Evolutionary conservation across 2,113 vertebrate species (phyloP), one percentile per base, ranked within the genome.

Genomic region (Brachyhypopomus gauderio): DNA sequence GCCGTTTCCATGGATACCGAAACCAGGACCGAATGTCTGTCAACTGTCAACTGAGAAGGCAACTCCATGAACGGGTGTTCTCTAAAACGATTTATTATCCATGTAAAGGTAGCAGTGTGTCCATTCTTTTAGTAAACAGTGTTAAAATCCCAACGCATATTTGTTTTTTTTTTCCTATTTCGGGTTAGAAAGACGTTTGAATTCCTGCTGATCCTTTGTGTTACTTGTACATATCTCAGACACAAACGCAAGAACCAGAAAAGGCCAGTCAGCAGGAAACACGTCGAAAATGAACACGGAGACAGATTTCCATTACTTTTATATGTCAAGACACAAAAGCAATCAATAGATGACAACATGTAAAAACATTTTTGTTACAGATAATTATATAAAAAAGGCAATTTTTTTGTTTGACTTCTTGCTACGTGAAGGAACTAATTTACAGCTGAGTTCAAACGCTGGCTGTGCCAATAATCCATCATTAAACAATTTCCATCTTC

Each of bases 341-440:
- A 86, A 89, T 86, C 84, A 88, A 88, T 86, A 89, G 83, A 88
- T 88, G 88, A 87, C 88, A 85, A 89, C 88, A 88, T 87, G 88
- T 89, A 89, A 89, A 88, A 89, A 88, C 87, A 86, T 87, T 88
- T 88, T 88, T 88, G 88, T 89, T 86, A 87, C 85, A 89, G 82
- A 85, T 66, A 74, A 88, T 88, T 87, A 90, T 88, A 91, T 88
- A 90, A 90, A 86, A 87, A 89, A 88, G 84, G 85, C 83, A 81
- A 79, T 56, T 76, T 84, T 72, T 80, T 66, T 45, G 4, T 75
- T 79, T 84, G 77, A 86, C 75, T 71, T 84, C 80, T 87, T 86
- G 88, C 88, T 90, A 91, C 84, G 72, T 86, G 85, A 89, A 91
- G 79, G 81, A 90, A 90, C 88, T 89, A 86, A 91, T 92, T 90